phyloP scores from a whole-genome alignment of 2,113 vertebrate species.

The Chaetodon auriga region DNA sequence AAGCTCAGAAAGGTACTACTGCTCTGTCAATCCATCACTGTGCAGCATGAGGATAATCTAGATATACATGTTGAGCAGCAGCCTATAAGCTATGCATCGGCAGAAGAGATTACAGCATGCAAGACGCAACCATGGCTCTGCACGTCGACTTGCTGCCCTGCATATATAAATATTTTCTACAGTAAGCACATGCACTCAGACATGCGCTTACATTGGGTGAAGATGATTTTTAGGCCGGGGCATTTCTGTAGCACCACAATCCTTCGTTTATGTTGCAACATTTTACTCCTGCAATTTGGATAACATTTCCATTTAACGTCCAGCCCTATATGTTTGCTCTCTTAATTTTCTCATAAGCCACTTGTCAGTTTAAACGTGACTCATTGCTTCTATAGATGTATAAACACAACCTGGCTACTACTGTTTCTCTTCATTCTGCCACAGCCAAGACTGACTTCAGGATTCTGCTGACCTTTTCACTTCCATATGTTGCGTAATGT shows the following conservation, averaged over 20 bases:
- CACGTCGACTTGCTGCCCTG: not conserved
- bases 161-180: no score
- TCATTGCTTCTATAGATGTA: not conserved
- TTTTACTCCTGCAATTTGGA: no score
- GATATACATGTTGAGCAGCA: not conserved
- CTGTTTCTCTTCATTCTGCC: slow-evolving; percentile 17
- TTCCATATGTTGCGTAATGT: slow-evolving; percentile 53
- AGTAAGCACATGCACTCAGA: not conserved
- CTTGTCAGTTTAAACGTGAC: not conserved
- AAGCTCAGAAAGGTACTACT: not conserved
- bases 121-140: not conserved
- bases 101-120: not conserved
- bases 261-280: no score
- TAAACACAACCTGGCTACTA: slow-evolving; percentile 8
- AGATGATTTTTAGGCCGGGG: no score
- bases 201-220: no score
- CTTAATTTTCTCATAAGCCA: slow-evolving; percentile 1
- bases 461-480: slow-evolving; percentile 17
- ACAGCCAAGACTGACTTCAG: not conserved
- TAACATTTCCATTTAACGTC: no score
- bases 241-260: no score
- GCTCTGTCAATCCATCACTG: not conserved
- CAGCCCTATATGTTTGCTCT: not conserved
- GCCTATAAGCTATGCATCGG: not conserved
- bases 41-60: slow-evolving; percentile 1